Base-by-base conservation (phyloP, 2,113 vertebrate species). In the Gracilinanus agilis region DNA sequence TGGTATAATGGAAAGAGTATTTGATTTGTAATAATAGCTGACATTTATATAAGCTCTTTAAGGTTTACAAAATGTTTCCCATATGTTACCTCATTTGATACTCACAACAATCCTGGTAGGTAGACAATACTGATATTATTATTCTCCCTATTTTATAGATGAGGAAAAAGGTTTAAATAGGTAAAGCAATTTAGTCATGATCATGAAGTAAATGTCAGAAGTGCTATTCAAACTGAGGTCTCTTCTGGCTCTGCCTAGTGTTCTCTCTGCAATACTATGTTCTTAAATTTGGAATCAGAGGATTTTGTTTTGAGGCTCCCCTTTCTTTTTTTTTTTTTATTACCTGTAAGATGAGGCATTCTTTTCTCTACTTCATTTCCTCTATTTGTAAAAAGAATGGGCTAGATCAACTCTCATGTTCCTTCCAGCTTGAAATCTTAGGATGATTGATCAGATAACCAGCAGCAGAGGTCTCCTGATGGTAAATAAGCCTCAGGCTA, bases 311-410 rank as follows among this genome's bases (percentile, higher is more conserved):
- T 75, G 61, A 75, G 61, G 61, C 34, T 5, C 16, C 6, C n/a
- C 19, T 83, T 16, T 2, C 9, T 34, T 61, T 61, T 29, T 29
- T 61, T 56, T 24, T 56, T 56, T 75, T n/a, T 75, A 83, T 34
- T 19, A 83, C n/a, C 8, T 83, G n/a, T 19, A 83, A 83, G 19
- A 83, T 67, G 27, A 67, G 10, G 11, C 27, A 13, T 29, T 89
- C 49, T 19, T 89, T 93, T 94, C 90, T 89, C 25, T 93, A 13
- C 29, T 1, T 91, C 25, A 29, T 9, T 96, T 92, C 89, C 23
- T 40, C 92, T 9, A 93, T 94, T 90, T 90, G 29, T 75, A 67
- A 97, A 95, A 83, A 83, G n/a, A 83, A 90, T 34, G 21, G 40
- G 1, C 75, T 53, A 83, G 55, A 13, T 55, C 49, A 44, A 27